phyloP scores from a whole-genome alignment of 2,113 vertebrate species.

The Telmatochromis brachygnathus region DNA sequence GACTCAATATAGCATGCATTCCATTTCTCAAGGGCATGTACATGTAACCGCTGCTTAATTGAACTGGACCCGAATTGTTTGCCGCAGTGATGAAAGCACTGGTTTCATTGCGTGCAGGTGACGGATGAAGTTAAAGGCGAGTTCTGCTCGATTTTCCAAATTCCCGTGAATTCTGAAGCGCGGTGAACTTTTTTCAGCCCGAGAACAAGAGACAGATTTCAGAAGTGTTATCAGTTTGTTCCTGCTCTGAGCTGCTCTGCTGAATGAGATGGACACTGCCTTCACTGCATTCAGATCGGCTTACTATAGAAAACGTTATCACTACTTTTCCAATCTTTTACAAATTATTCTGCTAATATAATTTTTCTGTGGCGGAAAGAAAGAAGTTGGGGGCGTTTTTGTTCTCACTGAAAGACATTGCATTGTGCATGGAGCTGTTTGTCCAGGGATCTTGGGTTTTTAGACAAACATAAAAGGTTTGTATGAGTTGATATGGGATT shows the following conservation, averaged over 20 bases:
- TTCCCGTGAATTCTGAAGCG: not conserved
- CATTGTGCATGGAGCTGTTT: not conserved
- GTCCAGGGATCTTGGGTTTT: not conserved
- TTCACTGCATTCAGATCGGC: not conserved
- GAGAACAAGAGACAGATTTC: not conserved
- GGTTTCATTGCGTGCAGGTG: constrained; percentile 9
- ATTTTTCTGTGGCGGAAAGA: not conserved
- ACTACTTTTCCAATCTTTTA: not conserved
- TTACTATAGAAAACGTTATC: not conserved
- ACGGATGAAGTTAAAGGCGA: constrained; percentile 10
- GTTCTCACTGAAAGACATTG: not conserved
- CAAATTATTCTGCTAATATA: not conserved
- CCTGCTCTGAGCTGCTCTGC: not conserved
- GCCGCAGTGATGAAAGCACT: constrained; percentile 25
- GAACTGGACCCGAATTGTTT: constrained; percentile 51
- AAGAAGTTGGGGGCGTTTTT: not conserved
- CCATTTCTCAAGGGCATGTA: constrained; percentile 60
- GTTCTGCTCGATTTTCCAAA: not conserved
- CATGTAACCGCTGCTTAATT: constrained; percentile 53
- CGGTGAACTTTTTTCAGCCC: not conserved
- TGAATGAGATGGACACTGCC: not conserved
- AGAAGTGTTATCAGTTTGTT: not conserved
- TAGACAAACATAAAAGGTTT: not conserved
- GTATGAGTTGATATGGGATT: not conserved
- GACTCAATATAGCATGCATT: constrained; percentile 52